These are phyloP conservation scores for Drosophila kanekoi DNA, from an alignment of 2,888 invertebrate species.

Conservation along the genomic window DNA sequence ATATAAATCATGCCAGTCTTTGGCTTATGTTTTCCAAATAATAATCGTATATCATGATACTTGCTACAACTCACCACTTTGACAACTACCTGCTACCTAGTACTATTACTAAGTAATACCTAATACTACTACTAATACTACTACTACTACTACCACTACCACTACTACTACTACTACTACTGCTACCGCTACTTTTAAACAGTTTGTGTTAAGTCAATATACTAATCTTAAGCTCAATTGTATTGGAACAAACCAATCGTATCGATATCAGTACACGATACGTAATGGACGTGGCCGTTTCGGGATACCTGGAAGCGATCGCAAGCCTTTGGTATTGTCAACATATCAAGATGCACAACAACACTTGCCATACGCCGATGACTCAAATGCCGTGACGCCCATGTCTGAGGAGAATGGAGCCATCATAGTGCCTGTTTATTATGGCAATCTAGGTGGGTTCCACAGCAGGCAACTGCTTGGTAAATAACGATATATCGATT, in stretches of 20 bases:
- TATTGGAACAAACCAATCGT: constrained; percentile 37
- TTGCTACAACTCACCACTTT: constrained; percentile 72
- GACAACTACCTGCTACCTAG: constrained; percentile 37
- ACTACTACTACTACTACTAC: constrained; percentile 44
- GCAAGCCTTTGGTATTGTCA: constrained; percentile 96
- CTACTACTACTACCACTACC: constrained; percentile 44
- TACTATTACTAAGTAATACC: constrained; percentile 50
- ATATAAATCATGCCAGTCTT: constrained; percentile 51
- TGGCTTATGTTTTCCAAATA: constrained; percentile 30
- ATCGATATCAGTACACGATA: constrained; percentile 89
- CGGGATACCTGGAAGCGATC: constrained; percentile 93
- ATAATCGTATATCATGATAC: constrained; percentile 65
- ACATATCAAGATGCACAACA: constrained; percentile 97
- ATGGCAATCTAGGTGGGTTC: constrained; percentile 90
- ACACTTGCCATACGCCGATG: constrained; percentile 98
- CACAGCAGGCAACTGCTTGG: background rate
- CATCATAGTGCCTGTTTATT: constrained; percentile 96
- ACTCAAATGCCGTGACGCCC: constrained; percentile 98
- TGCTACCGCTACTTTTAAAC: constrained; percentile 59
- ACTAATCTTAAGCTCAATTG: constrained; percentile 70
- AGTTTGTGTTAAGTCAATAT: constrained; percentile 27
- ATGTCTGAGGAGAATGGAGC: constrained; percentile 99
- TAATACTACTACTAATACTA: constrained; percentile 43
- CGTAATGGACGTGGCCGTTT: constrained; percentile 92
- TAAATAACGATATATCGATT: background rate